phyloP scores from a whole-genome alignment of 2,113 vertebrate species.

The Solenodon paradoxus region DNA sequence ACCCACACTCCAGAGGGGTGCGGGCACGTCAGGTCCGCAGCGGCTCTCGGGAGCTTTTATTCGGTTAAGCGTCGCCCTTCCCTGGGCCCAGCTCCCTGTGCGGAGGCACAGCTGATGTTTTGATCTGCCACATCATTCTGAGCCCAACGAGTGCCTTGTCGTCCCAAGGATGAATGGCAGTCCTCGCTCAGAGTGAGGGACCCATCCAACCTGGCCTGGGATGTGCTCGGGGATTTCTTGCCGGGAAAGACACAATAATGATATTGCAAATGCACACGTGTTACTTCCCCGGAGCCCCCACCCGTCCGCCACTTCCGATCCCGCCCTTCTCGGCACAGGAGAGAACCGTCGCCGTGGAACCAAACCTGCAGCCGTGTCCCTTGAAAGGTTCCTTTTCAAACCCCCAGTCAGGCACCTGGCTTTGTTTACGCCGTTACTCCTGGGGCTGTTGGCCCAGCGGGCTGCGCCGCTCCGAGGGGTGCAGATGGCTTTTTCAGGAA shows the following conservation, averaged over 20 bases:
- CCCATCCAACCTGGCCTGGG: not conserved
- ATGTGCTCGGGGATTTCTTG: too few relatives aligned
- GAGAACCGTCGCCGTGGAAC: too few relatives aligned
- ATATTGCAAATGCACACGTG: not conserved
- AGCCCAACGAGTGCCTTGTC: not conserved
- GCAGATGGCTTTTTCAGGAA: slow-evolving; percentile 32
- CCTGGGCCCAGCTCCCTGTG: not conserved
- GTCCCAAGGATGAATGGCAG: not conserved
- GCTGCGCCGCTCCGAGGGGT: slow-evolving; percentile 24
- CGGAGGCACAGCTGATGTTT: not conserved
- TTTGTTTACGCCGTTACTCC: slow-evolving; percentile 62
- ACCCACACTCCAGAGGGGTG: too few relatives aligned
- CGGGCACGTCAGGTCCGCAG: too few relatives aligned
- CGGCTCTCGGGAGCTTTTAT: too few relatives aligned
- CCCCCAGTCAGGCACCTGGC: slow-evolving; percentile 53
- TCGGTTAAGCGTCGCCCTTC: too few relatives aligned
- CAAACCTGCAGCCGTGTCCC: slow-evolving; percentile 6
- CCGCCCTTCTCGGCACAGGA: too few relatives aligned
- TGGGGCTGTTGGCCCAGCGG: slow-evolving; percentile 29
- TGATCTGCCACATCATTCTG: not conserved
- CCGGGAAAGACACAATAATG: too few relatives aligned
- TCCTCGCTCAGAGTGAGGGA: not conserved
- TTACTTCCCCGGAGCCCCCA: not conserved
- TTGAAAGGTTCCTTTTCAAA: slow-evolving; percentile 64
- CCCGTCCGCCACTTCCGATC: rapidly evolving